These are phyloP conservation scores for Tricholaema leucomelas DNA, from an alignment of 2,113 vertebrate genomes.

Conservation along the genomic window DNA sequence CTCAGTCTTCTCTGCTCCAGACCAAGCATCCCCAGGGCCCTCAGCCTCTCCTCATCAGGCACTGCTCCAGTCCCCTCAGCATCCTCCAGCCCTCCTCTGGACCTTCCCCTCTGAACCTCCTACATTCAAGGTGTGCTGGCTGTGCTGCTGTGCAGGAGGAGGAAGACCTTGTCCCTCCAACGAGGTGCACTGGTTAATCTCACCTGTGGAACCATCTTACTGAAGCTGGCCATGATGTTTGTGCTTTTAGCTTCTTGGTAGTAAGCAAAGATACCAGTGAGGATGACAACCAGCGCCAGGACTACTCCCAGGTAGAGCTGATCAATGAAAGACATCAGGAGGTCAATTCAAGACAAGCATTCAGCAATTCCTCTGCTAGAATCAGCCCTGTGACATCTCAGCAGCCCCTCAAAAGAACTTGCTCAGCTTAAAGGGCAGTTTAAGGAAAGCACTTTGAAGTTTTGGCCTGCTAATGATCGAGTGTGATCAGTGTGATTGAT, in stretches of 20 bases:
- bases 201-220: conserved; percentile 84
- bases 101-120: neutral
- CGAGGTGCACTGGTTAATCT: neutral
- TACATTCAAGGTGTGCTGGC: neutral
- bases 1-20: no score
- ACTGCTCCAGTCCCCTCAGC: no score
- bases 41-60: no score
- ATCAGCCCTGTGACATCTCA: neutral
- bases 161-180: neutral
- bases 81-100: no score
- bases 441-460: neutral
- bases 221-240: conserved; percentile 85
- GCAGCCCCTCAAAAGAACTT: neutral
- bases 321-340: neutral
- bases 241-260: conserved; percentile 86
- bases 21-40: no score
- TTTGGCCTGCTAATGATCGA: neutral
- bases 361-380: neutral
- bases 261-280: conserved; percentile 83
- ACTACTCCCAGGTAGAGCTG: conserved; percentile 81
- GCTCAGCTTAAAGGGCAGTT: neutral
- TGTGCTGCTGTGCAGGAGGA: neutral
- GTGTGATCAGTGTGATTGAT: no score
- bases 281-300: conserved; percentile 77
- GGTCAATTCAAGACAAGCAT: neutral